Conservation (phyloP, 1,140 invertebrate species). For the Drosophila saltans region DNA sequence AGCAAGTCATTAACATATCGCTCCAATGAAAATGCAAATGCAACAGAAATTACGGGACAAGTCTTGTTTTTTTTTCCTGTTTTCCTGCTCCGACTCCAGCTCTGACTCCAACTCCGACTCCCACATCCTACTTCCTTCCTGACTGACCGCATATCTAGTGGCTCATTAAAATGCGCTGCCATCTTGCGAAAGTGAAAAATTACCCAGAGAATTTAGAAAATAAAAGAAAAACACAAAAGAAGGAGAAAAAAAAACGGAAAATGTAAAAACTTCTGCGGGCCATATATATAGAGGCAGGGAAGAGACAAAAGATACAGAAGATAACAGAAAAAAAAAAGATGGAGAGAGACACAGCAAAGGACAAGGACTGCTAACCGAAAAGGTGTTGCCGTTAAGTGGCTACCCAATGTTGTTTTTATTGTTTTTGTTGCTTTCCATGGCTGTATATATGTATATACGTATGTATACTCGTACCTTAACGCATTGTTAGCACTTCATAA, state of each 20-base stretch:
- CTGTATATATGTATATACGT: not conserved
- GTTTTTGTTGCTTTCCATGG: slow-evolving; percentile 41
- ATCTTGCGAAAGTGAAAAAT: slow-evolving; percentile 82
- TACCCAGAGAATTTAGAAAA: slow-evolving; percentile 45
- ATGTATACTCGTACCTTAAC: slow-evolving; percentile 48
- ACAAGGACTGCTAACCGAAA: slow-evolving; percentile 10
- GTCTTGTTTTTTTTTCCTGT: slow-evolving; percentile 8
- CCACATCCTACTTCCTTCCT: slow-evolving; percentile 15
- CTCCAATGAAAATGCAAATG: slow-evolving; percentile 80
- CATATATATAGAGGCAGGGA: slow-evolving; percentile 31
- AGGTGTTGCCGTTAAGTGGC: slow-evolving; percentile 59
- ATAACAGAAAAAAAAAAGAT: not conserved
- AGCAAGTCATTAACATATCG: slow-evolving; percentile 81
- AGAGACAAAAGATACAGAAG: not conserved
- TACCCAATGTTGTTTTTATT: slow-evolving; percentile 35
- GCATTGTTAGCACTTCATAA: slow-evolving; percentile 80
- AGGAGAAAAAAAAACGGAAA: slow-evolving; percentile 38
- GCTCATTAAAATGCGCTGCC: slow-evolving; percentile 80
- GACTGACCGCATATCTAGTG: slow-evolving; percentile 51
- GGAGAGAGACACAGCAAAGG: not conserved
- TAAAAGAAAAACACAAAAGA: slow-evolving; percentile 23
- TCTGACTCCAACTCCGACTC: slow-evolving; percentile 2
- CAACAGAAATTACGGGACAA: slow-evolving; percentile 61
- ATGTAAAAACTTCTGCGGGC: slow-evolving; percentile 53
- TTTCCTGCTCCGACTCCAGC: slow-evolving; percentile 14